phyloP scores from a whole-genome alignment of 2,888 invertebrate species.

The Petrophora chlorosata region DNA sequence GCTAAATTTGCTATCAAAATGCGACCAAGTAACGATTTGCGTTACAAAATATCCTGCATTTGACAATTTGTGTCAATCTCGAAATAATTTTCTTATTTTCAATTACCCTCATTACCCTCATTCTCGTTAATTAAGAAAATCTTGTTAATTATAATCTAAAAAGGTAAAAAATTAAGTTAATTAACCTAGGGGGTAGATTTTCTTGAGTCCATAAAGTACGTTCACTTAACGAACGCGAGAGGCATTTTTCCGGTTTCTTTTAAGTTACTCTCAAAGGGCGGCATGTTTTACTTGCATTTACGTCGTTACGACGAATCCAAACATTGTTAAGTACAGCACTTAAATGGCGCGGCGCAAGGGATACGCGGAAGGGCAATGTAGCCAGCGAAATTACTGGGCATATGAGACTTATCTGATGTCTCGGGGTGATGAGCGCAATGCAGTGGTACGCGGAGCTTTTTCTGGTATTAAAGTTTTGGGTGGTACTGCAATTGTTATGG shows the following conservation, averaged over 20 bases:
- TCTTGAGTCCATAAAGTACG: slow-evolving; percentile 25
- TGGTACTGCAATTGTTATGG: too few relatives aligned
- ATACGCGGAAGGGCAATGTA: slow-evolving; percentile 20
- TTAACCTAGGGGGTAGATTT: slow-evolving; percentile 22
- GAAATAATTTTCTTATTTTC: not conserved
- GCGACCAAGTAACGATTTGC: too few relatives aligned
- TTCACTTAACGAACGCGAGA: slow-evolving; percentile 43
- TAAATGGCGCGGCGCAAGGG: slow-evolving; percentile 41
- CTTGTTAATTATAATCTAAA: slow-evolving; percentile 25
- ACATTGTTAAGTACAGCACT: slow-evolving; percentile 65
- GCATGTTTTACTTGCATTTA: slow-evolving; percentile 56
- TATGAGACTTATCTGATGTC: too few relatives aligned
- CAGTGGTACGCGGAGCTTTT: too few relatives aligned
- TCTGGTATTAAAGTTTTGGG: too few relatives aligned
- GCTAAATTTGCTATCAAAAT: too few relatives aligned
- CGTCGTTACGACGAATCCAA: slow-evolving; percentile 58
- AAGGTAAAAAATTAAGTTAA: slow-evolving; percentile 19
- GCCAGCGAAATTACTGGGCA: too few relatives aligned
- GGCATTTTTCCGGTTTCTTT: slow-evolving; percentile 41
- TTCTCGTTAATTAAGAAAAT: slow-evolving; percentile 19
- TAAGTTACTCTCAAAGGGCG: slow-evolving; percentile 55
- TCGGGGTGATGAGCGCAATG: too few relatives aligned
- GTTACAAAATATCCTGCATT: too few relatives aligned
- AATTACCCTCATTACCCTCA: slow-evolving; percentile 31
- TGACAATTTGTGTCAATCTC: too few relatives aligned